These are phyloP conservation scores for Agrotis ipsilon DNA, from an alignment of 2,888 invertebrate genomes.

Conservation along the genomic window DNA sequence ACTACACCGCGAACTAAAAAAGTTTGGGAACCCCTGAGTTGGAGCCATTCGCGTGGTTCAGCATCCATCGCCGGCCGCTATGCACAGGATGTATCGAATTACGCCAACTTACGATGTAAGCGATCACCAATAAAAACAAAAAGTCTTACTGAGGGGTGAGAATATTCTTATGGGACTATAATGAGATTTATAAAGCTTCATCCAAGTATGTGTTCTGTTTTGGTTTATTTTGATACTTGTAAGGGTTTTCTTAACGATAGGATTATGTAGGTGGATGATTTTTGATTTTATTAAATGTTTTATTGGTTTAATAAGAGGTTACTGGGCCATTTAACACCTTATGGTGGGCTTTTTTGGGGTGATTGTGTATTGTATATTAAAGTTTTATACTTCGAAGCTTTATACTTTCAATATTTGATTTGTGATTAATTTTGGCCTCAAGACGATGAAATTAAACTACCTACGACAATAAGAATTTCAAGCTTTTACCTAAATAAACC, in stretches of 20 bases:
- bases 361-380: too few relatives aligned
- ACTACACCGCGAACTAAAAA: too few relatives aligned
- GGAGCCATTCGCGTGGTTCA: constrained; percentile 61
- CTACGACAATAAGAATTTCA: too few relatives aligned
- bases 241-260: constrained; percentile 44
- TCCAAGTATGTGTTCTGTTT: constrained; percentile 76
- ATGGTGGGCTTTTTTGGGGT: too few relatives aligned
- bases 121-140: constrained; percentile 86
- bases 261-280: constrained; percentile 28
- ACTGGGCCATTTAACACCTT: too few relatives aligned
- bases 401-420: too few relatives aligned
- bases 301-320: neutral
- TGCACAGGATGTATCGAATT: constrained; percentile 90
- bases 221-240: constrained; percentile 58
- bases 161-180: constrained; percentile 84
- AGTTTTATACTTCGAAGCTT: too few relatives aligned
- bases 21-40: too few relatives aligned
- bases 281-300: neutral
- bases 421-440: too few relatives aligned
- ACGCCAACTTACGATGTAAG: constrained; percentile 86
- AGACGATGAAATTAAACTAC: too few relatives aligned
- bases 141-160: constrained; percentile 82
- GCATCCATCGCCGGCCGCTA: constrained; percentile 73
- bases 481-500: too few relatives aligned
- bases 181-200: constrained; percentile 89